These are phyloP conservation scores for Chorisops tibialis DNA, from an alignment of 2,888 invertebrate species.

Conservation along the genomic window DNA sequence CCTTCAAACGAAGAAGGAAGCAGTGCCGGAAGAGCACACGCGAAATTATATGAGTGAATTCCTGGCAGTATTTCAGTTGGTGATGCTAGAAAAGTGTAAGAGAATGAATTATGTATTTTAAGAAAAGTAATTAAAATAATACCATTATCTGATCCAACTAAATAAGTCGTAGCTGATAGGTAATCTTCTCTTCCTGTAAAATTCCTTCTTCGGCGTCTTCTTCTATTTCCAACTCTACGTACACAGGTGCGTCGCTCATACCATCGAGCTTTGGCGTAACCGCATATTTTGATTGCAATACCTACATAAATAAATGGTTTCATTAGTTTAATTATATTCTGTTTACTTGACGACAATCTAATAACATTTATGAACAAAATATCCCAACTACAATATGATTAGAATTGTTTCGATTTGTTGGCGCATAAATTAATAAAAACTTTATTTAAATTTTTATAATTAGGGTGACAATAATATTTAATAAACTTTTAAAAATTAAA, in stretches of 20 bases:
- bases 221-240: no score
- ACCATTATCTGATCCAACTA: conserved; percentile 55
- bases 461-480: no score
- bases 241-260: conserved; percentile 45
- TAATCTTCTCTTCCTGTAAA: conserved; percentile 53
- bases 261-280: conserved; percentile 54
- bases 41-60: conserved; percentile 62
- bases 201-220: conserved; percentile 41
- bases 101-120: no score
- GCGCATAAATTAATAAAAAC: no score
- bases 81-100: conserved; percentile 33
- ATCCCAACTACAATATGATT: no score
- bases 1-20: conserved; percentile 58
- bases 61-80: conserved; percentile 43
- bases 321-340: no score
- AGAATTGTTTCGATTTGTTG: no score
- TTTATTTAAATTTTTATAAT: no score
- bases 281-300: conserved; percentile 51
- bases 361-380: no score
- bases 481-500: no score
- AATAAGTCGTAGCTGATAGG: conserved; percentile 50
- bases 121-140: neutral
- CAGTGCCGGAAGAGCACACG: conserved; percentile 55
- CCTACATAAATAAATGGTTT: conserved; percentile 43
- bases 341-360: no score